Evolutionary conservation across 2,888 invertebrate species (phyloP).

Genomic region (Acanthosepion pharaonis): DNA sequence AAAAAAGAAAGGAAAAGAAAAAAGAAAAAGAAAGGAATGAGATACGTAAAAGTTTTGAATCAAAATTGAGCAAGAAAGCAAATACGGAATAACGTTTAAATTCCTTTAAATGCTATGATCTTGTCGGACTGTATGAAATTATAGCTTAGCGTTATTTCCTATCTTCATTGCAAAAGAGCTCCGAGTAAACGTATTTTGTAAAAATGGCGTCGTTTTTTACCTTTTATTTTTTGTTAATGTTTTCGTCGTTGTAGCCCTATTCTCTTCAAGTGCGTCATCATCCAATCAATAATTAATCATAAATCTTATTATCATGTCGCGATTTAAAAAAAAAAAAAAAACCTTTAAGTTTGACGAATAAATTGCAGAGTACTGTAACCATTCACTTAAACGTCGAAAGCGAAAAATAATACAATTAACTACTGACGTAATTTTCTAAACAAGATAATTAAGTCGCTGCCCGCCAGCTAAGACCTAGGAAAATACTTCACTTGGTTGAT

Average conservation of each 20-base stretch:
- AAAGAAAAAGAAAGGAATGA: no score
- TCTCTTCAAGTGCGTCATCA: neutral
- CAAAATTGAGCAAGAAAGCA: neutral
- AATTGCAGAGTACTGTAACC: neutral
- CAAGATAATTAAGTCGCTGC: constrained; percentile 3
- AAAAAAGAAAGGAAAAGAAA: no score
- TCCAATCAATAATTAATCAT: neutral
- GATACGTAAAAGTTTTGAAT: no score
- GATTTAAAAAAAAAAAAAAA: neutral
- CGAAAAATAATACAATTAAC: constrained; percentile 1
- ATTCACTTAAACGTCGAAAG: neutral
- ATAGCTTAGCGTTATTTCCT: neutral
- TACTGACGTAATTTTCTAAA: neutral
- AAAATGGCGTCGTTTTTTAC: neutral
- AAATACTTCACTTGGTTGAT: neutral
- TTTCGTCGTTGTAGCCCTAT: neutral
- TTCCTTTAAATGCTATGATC: constrained; percentile 33
- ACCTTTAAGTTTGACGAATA: neutral
- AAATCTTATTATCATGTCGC: neutral
- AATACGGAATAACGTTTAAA: neutral
- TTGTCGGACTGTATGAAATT: neutral
- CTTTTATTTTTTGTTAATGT: neutral
- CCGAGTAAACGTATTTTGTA: neutral
- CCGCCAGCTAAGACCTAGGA: neutral
- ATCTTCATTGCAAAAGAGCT: neutral